A percentile compares a stretch with the other conserved stretches of the same genome.
phyloP scores from a whole-genome alignment of 2,113 vertebrate species.

The Phylloscopus trochilus region DNA sequence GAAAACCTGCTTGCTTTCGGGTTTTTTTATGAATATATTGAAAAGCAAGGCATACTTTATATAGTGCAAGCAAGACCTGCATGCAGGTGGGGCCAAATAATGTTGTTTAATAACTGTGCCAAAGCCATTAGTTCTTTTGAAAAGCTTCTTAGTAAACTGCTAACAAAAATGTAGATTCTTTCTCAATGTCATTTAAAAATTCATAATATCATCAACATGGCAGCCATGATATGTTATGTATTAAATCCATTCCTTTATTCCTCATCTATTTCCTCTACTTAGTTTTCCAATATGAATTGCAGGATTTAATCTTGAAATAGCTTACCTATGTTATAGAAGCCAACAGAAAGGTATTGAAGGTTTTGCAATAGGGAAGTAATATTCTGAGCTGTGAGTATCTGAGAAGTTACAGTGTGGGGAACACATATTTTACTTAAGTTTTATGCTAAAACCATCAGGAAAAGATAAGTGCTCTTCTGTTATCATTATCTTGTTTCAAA shows the following conservation, averaged over 20 bases:
- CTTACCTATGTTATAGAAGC: neutral
- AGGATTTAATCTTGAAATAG: neutral
- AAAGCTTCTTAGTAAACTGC: neutral
- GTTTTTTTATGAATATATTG: neutral
- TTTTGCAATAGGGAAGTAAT: neutral
- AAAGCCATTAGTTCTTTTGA: neutral
- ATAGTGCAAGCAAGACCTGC: neutral
- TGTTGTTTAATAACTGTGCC: neutral
- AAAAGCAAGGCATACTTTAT: neutral
- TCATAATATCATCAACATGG: neutral
- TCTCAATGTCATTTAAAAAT: neutral
- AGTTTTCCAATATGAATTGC: neutral
- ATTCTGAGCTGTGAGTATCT: neutral
- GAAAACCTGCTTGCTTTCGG: neutral
- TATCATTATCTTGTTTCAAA: neutral
- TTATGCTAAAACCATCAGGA: neutral
- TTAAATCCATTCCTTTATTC: neutral
- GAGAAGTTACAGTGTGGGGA: neutral
- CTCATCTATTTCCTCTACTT: neutral
- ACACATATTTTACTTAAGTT: neutral
- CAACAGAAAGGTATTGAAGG: neutral
- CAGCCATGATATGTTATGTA: neutral
- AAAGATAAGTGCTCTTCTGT: neutral
- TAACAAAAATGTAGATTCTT: neutral
- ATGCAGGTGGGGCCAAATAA: neutral